phyloP scores from a whole-genome alignment of 2,888 invertebrate species.

The Lycocerus yunnanus region DNA sequence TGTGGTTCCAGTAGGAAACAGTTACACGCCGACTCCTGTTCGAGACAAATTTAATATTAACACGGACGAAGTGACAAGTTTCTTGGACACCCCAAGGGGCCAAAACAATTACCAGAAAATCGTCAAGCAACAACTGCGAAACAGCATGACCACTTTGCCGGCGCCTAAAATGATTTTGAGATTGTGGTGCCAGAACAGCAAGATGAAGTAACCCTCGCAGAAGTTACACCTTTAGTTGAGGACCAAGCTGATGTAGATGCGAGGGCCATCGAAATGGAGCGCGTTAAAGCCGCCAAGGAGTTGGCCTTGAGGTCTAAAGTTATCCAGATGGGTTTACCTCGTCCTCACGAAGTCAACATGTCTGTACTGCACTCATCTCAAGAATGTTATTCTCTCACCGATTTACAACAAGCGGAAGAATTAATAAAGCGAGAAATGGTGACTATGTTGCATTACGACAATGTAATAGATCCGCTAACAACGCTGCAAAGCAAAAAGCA shows the following conservation, averaged over 20 bases:
- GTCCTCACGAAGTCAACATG: conserved; percentile 85
- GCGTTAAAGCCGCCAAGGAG: conserved; percentile 71
- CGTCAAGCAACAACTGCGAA: conserved; percentile 73
- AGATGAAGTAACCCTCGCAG: conserved; percentile 55
- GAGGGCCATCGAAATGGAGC: conserved; percentile 67
- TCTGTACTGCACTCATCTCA: conserved; percentile 78
- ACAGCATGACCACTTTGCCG: conserved; percentile 81
- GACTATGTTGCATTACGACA: conserved; percentile 91
- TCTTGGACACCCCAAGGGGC: conserved; percentile 68
- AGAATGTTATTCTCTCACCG: conserved; percentile 77
- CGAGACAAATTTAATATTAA: conserved; percentile 96
- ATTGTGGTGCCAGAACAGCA: conserved; percentile 93
- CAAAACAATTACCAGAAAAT: conserved; percentile 71
- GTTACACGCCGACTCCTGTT: conserved; percentile 73
- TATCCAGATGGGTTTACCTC: conserved; percentile 82
- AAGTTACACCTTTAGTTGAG: conserved; percentile 59
- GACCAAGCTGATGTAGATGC: conserved; percentile 89
- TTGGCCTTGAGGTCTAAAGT: conserved; percentile 80
- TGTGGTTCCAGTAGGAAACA: conserved; percentile 48
- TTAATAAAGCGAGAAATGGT: conserved; percentile 96
- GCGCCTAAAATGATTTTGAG: conserved; percentile 97
- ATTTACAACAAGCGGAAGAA: conserved; percentile 95
- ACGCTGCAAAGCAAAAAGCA: conserved; percentile 57
- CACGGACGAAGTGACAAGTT: conserved; percentile 77
- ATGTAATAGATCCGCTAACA: conserved; percentile 73